Base-by-base conservation (phyloP, 2,888 invertebrate genomes). In the Trissolcus japonicus region DNA sequence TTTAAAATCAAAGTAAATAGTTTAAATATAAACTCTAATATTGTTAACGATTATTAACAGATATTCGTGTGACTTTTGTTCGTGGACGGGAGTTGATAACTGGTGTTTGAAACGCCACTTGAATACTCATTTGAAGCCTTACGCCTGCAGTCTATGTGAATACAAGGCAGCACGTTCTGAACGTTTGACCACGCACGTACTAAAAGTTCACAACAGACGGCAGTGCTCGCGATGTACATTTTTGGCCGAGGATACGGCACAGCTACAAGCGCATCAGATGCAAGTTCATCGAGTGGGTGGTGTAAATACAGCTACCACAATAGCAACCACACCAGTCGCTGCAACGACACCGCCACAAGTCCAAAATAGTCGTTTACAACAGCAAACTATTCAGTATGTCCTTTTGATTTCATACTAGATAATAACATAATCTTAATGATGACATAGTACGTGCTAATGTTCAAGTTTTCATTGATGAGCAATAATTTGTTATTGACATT, bases 81-180 rank as follows among this genome's bases (percentile, higher is more conserved):
- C 96, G 19, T 97, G 96, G 96, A 95, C 95, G 46, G 97, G 97
- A 19, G 96, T 95, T 68, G 97, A 97, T 90, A 96, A 96, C 89
- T 97, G 97, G 97, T 96, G 96, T 85, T 91, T 97, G 75, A 96
- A 97, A 89, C 92, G 97, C 55, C 97, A 97, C 89, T 92, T 97
- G 84, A 97, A 97, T 90, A 97, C 96, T 41, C 97, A 97, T 89
- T 92, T 96, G 87, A 97, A 97, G 90, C 96, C 96, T 53, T 97
- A 95, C 89, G 94, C 95, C 67, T 97, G 97, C 89, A 93, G 94
- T 82, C 91, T 97, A 65, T 97, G 97, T 90, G 96, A 97, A 89
- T 97, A 97, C 90, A 97, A 96, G 91, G 97, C 97, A 72, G 97
- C 97, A 68, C 92, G 97, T 82, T 95, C 96, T 56, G 97, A 97